Base-by-base conservation (phyloP, 2,113 vertebrate genomes). In the Aptenodytes patagonicus region DNA sequence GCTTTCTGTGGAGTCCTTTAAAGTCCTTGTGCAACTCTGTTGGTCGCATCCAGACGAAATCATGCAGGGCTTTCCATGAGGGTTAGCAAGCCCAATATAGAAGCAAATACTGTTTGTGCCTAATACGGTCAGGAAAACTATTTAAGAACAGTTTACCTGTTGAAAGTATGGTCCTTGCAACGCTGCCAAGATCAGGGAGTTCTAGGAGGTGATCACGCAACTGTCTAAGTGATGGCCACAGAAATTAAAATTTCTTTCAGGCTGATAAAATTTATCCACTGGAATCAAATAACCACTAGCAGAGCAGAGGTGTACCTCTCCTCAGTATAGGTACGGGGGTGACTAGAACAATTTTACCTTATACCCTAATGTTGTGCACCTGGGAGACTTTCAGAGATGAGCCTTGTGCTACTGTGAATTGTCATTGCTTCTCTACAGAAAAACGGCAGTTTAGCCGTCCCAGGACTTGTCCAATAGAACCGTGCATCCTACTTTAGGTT, bases 401-500 rank as follows among this genome's bases (percentile, higher is more conserved):
- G 28, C 29, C 32, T 49, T 19, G 15, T 28, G 4, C 36, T 36
- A 0, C 57, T 64, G 36, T 32, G 68, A 76, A 15, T 64, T 75
- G 17, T 47, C 32, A 7, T 17, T 75, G 52, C 13, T 68, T 29
- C 25, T 40, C 19, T 51, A 12, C 26, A 90, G 57, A 75, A 79
- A 57, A 68, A n/a, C 7, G 28, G 26, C 22, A 42, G 4, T 9
- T 71, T 24, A 32, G 7, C 26, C 66, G 13, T 12, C 6, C 1
- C 46, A 51, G 52, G 20, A 5, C 11, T n/a, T 44, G 26, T 8
- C 36, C 46, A 42, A 14, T 9, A 68, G 40, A 64, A 11, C 13
- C 22, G 1, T 1, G 0, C 2, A 3, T 40, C n/a, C 65, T 60
- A 10, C 38, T 5, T 24, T 14, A 42, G 26, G 8, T 0, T 66